phyloP scores from a whole-genome alignment of 2,113 vertebrate genomes.

The Podarcis cretensis region DNA sequence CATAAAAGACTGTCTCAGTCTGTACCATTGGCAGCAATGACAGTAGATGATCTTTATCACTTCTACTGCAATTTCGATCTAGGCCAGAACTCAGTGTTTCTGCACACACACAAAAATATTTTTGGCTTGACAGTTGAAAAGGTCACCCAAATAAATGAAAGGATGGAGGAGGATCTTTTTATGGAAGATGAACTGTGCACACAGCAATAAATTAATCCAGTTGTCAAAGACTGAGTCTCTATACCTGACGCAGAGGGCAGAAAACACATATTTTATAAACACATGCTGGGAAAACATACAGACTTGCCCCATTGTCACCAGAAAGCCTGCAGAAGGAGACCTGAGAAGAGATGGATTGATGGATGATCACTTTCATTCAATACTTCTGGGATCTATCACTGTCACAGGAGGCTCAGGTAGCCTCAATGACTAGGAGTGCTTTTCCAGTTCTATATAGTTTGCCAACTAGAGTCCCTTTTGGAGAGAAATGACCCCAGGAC shows the following conservation, averaged over 20 bases:
- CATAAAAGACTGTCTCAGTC: background rate
- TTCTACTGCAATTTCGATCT: conserved; percentile 24
- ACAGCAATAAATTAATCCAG: conserved; percentile 28
- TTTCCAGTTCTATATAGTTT: too few relatives aligned
- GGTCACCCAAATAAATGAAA: conserved; percentile 3
- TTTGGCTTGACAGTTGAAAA: conserved; percentile 36
- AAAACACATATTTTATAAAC: conserved; percentile 12
- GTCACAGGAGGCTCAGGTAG: too few relatives aligned
- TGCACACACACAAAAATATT: background rate
- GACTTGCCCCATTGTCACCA: background rate
- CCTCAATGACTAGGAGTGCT: too few relatives aligned
- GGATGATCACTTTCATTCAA: background rate
- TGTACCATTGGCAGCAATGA: background rate
- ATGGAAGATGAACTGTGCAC: background rate
- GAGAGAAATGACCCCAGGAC: too few relatives aligned
- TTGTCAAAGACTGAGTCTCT: conserved; percentile 6
- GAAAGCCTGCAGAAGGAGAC: background rate
- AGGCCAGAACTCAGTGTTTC: background rate
- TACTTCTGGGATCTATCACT: too few relatives aligned
- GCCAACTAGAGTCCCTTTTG: too few relatives aligned
- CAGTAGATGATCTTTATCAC: conserved; percentile 19
- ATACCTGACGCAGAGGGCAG: background rate
- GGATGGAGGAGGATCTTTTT: background rate
- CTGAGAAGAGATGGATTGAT: background rate
- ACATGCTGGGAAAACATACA: background rate